A percentile compares a stretch with the other conserved stretches of the same genome.
phyloP scores from a whole-genome alignment of 2,113 vertebrate genomes.

The Bubalus kerabau region DNA sequence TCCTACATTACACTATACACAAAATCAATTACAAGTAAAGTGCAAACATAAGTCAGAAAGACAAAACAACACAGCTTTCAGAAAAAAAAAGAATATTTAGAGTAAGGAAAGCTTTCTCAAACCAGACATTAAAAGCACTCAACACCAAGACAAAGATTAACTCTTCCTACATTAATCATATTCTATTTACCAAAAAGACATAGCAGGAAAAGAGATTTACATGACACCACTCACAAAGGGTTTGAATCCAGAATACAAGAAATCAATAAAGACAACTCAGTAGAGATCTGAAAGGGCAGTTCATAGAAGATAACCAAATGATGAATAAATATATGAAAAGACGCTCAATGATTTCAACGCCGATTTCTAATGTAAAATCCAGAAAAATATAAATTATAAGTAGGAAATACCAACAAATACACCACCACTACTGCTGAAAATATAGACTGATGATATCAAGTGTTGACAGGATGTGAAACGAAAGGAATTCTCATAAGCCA shows the following conservation, averaged over 20 bases:
- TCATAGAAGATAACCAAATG: not conserved
- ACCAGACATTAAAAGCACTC: not conserved
- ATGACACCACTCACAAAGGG: not conserved
- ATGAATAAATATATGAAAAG: not conserved
- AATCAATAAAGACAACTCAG: not conserved
- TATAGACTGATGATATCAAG: not conserved
- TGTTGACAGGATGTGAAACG: not conserved
- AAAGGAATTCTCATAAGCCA: not conserved
- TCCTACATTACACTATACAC: not conserved
- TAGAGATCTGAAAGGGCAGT: not conserved
- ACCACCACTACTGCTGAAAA: not conserved
- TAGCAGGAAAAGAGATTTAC: not conserved
- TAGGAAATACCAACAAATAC: not conserved
- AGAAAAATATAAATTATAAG: not conserved
- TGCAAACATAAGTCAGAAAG: not conserved
- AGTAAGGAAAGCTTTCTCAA: not conserved
- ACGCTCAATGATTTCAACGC: not conserved
- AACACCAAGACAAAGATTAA: not conserved
- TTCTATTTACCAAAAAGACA: not conserved
- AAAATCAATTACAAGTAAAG: not conserved
- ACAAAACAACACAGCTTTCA: not conserved
- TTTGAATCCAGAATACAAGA: not conserved
- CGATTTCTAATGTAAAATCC: not conserved
- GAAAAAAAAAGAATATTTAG: not conserved
- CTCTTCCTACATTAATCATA: not conserved